These are phyloP conservation scores for Nymphalis c-album DNA, from an alignment of 2,888 invertebrate species.

Conservation along the genomic window DNA sequence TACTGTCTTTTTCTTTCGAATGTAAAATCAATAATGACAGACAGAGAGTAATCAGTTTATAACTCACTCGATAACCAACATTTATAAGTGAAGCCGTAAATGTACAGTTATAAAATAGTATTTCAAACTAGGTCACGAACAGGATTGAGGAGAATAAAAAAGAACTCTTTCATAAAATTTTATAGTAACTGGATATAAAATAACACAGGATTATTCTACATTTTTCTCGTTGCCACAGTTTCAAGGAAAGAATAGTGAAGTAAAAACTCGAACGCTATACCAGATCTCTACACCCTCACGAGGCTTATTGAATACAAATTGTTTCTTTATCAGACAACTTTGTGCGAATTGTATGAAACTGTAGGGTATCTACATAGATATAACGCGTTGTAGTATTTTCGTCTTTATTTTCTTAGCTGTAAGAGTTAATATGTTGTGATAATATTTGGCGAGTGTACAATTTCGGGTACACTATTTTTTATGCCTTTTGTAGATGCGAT, in stretches of 20 bases:
- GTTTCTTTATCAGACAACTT: conserved; percentile 67
- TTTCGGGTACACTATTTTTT: conserved; percentile 24
- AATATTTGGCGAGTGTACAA: conserved; percentile 8
- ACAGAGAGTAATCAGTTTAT: too few species aligned
- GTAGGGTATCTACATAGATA: neutral
- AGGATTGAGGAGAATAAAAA: conserved; percentile 2
- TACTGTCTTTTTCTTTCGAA: too few species aligned
- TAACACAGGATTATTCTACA: conserved; percentile 22
- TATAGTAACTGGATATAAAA: conserved; percentile 22
- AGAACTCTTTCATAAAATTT: conserved; percentile 17
- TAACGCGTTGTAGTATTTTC: neutral
- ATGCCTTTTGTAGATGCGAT: conserved; percentile 34
- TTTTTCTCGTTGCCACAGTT: conserved; percentile 23
- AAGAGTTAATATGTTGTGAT: neutral
- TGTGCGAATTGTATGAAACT: conserved; percentile 37
- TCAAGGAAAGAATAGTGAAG: conserved; percentile 35
- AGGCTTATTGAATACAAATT: conserved; percentile 76
- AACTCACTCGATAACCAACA: too few species aligned
- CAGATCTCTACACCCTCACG: conserved; percentile 54
- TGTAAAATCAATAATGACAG: too few species aligned
- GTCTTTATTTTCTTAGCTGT: neutral
- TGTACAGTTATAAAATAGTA: neutral
- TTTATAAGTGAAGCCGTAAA: too few species aligned
- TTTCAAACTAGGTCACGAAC: conserved; percentile 1
- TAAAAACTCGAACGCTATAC: conserved; percentile 38